These are phyloP conservation scores for Heteromurus nitidus DNA, from an alignment of 2,888 invertebrate genomes.

Conservation along the genomic window DNA sequence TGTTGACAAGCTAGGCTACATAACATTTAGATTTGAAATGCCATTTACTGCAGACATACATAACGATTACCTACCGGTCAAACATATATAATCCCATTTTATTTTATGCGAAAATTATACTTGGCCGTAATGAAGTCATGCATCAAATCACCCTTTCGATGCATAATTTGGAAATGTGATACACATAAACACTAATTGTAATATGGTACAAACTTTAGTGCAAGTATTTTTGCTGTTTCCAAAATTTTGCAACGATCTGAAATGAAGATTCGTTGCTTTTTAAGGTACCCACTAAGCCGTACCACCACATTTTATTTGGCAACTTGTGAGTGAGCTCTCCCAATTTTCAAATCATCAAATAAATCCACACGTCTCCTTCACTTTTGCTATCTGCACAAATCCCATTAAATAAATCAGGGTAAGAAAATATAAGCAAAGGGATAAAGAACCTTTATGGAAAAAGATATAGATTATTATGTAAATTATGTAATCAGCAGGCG, in stretches of 20 bases:
- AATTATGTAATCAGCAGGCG: constrained; percentile 10
- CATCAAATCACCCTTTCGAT: constrained; percentile 12
- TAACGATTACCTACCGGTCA: background rate
- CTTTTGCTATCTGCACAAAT: background rate
- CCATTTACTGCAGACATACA: background rate
- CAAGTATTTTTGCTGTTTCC: background rate
- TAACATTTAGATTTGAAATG: background rate
- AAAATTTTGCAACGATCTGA: background rate
- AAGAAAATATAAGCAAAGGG: background rate
- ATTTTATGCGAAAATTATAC: constrained; percentile 29
- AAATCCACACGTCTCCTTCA: background rate
- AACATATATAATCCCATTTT: constrained; percentile 13
- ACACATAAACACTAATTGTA: background rate
- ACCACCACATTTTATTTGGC: background rate
- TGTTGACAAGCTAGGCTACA: constrained; percentile 11
- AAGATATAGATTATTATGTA: constrained; percentile 28
- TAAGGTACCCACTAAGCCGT: background rate
- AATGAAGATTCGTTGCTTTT: no score
- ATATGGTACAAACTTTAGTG: background rate
- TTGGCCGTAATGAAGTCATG: constrained; percentile 29
- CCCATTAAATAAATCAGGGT: background rate
- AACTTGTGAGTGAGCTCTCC: background rate
- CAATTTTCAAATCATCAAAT: background rate
- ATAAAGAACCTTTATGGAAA: background rate
- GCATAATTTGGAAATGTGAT: background rate